Percentiles rank a stretch among this genome's conserved stretches.
phyloP scores from a whole-genome alignment of 1,140 invertebrate genomes.

The Drosophila orosa region DNA sequence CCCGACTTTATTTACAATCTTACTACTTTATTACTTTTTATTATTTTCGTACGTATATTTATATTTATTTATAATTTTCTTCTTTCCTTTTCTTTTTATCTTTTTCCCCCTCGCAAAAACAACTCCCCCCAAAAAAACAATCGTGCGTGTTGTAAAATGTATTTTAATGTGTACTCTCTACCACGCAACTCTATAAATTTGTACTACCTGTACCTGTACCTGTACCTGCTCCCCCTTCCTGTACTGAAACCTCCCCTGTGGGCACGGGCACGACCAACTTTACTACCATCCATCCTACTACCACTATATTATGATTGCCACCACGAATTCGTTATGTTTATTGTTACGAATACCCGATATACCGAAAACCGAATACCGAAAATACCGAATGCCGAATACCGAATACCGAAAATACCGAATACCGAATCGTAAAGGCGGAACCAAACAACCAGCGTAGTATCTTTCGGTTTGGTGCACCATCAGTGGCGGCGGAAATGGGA shows the following conservation, averaged over 20 bases:
- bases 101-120: constrained; percentile 16
- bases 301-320: constrained; percentile 19
- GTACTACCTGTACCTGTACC: constrained; percentile 1
- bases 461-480: constrained; percentile 60
- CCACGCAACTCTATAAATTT: constrained; percentile 10
- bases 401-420: not conserved
- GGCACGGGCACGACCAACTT: constrained; percentile 41
- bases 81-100: constrained; percentile 50
- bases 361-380: too few species aligned
- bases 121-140: constrained; percentile 10
- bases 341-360: constrained; percentile 8
- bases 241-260: constrained; percentile 25
- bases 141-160: constrained; percentile 33
- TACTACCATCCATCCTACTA: constrained; percentile 24
- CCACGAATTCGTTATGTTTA: constrained; percentile 15
- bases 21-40: constrained; percentile 19
- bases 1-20: constrained; percentile 6
- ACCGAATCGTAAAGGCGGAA: constrained; percentile 11
- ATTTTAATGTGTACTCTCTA: constrained; percentile 15
- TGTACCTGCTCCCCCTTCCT: not conserved
- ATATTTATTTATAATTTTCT: constrained; percentile 56
- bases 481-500: constrained; percentile 5
- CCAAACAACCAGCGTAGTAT: constrained; percentile 31
- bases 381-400: not conserved
- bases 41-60: constrained; percentile 16